phyloP scores from a whole-genome alignment of 1,140 invertebrate species.

The Drosophila obscura region DNA sequence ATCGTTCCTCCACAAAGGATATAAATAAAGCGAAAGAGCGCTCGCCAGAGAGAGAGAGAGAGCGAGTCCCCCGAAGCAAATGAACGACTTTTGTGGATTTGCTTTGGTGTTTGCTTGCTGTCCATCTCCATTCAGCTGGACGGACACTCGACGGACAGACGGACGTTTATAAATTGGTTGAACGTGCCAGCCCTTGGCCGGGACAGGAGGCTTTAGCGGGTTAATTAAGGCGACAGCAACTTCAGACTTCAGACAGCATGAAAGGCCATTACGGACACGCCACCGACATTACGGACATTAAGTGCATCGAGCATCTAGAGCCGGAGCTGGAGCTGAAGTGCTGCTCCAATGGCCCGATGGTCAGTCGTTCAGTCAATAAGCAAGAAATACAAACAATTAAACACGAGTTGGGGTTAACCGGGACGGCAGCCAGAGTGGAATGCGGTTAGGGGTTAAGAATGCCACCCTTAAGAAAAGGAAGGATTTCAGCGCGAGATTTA shows the following conservation, averaged over 20 bases:
- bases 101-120: constrained; percentile 31
- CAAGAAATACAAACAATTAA: constrained; percentile 76
- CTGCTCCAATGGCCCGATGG: constrained; percentile 19
- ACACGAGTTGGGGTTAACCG: constrained; percentile 48
- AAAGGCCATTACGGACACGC: constrained; percentile 70
- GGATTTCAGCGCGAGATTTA: too few relatives aligned
- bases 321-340: too few relatives aligned
- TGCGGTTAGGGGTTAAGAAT: neutral
- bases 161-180: constrained; percentile 56
- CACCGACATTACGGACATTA: constrained; percentile 48
- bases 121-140: neutral
- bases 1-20: constrained; percentile 31
- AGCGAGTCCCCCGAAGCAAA: constrained; percentile 52
- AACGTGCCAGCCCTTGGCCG: constrained; percentile 31
- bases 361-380: constrained; percentile 60
- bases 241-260: constrained; percentile 31
- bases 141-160: too few relatives aligned
- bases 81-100: constrained; percentile 67
- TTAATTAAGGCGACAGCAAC: constrained; percentile 60
- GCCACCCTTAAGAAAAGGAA: too few relatives aligned
- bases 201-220: constrained; percentile 54
- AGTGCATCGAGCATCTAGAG: constrained; percentile 55
- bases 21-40: constrained; percentile 33
- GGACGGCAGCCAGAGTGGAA: neutral
- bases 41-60: constrained; percentile 15